Conservation (phyloP, 1,140 invertebrate species). For the Holcopasites calliopsidis region DNA sequence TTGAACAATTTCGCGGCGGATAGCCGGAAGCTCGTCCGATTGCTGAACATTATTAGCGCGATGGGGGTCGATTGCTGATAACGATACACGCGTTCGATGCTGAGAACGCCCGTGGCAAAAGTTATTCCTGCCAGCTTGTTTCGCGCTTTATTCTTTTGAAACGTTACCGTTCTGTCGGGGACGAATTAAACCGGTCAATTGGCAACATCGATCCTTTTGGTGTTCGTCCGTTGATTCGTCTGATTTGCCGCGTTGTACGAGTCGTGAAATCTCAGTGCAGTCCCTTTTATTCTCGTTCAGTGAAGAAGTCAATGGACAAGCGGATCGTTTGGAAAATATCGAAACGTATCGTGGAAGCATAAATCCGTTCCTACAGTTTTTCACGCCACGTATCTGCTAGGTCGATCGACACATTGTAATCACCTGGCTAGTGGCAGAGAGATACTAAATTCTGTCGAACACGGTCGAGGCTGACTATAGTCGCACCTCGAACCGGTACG, state of each 20-base stretch:
- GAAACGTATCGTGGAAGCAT: no score
- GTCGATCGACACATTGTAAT: background rate
- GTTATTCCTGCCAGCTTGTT: background rate
- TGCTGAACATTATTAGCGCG: background rate
- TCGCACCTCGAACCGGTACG: background rate
- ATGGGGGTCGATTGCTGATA: background rate
- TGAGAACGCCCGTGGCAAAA: background rate
- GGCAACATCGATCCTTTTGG: no score
- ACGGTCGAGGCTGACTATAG: background rate
- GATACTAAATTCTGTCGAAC: constrained; percentile 2
- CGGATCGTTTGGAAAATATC: no score
- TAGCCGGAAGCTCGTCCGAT: background rate
- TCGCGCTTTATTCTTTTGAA: no score
- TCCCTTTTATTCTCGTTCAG: no score
- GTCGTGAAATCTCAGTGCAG: no score
- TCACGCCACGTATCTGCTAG: no score
- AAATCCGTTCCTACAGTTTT: background rate
- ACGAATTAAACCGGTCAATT: no score
- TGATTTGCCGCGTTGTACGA: no score
- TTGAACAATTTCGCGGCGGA: background rate
- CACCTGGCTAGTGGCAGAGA: background rate
- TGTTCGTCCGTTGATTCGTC: no score
- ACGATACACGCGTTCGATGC: background rate
- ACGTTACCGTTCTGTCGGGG: no score
- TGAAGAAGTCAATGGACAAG: no score